Base-by-base conservation (phyloP, 2,888 invertebrate species). In the Conomelus anceps region DNA sequence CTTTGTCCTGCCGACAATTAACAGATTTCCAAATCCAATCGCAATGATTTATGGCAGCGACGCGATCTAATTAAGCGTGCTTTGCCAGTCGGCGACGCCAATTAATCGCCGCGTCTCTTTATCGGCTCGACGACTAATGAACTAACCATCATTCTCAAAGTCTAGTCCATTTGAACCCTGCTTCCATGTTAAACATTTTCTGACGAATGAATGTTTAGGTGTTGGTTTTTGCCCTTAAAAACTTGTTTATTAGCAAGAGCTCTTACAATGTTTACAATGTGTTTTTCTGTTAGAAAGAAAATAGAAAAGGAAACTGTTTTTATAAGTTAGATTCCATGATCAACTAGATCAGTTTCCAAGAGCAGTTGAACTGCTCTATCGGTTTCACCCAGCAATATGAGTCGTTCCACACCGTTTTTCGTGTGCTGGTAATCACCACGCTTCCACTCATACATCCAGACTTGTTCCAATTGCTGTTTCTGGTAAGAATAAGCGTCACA, bases 361-460 rank as follows among this genome's bases (percentile, higher is more conserved):
- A 95, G 92, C 24, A 95, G 92, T 91, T 94, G 94, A 22, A 95
- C 95, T 22, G 95, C 95, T 90, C 94, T 92, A 91, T 95, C 95
- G 89, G 94, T 93, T 91, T 95, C 94, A 11, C 94, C 94, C 22
- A 95, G 92, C 91, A 94, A 92, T 22, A 95, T 93, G 89, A 94
- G 93, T 89, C 92, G 92, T 86, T 93, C 92, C 0, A 93, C 92
- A 22, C 93, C 92, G 23, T 92, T 92, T 90, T 92, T 92, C 0
- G 94, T 94, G 91, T 94, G 94, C 22, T 93, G 93, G 90, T 93
- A 93, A n/a, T 94, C 94, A 0, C 93, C 93, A 23, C 94, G 92
- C 91, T 94, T 94, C 91, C 93, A 93, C 92, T 95, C 94, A 91
- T 94, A 94, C 11, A 94, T 92, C 13, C 93, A 91, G 3, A 94